phyloP scores from a whole-genome alignment of 1,140 invertebrate species.

The Drosophila busckii region DNA sequence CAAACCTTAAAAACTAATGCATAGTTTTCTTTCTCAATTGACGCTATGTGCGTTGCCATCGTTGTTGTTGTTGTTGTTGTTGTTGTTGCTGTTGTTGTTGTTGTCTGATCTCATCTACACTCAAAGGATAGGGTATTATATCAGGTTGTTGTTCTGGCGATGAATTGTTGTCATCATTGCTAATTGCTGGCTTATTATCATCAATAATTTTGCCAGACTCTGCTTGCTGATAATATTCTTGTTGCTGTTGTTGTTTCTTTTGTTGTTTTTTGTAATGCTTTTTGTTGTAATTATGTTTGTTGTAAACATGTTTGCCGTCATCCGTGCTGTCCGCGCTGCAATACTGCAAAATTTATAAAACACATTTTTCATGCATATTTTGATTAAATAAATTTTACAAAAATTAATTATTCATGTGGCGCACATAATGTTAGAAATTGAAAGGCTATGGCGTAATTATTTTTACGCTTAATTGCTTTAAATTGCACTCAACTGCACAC shows the following conservation, averaged over 20 bases:
- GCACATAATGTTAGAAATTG: too few relatives aligned
- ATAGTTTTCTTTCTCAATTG: conserved; percentile 13
- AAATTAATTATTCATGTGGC: too few relatives aligned
- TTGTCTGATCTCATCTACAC: conserved; percentile 53
- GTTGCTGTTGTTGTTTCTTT: too few relatives aligned
- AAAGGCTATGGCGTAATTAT: too few relatives aligned
- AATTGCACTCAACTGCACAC: too few relatives aligned
- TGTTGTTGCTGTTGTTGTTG: conserved; percentile 29
- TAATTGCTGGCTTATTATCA: conserved; percentile 28
- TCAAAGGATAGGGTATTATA: conserved; percentile 70
- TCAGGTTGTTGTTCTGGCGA: conserved; percentile 68
- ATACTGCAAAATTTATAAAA: too few relatives aligned
- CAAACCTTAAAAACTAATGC: conserved; percentile 58
- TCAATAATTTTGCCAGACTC: conserved; percentile 14
- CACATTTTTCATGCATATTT: too few relatives aligned
- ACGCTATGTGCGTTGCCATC: conserved; percentile 56
- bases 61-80: conserved; percentile 26
- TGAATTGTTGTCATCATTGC: conserved; percentile 42
- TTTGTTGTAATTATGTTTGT: conserved; percentile 1
- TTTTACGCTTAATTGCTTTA: too few relatives aligned
- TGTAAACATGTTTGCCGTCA: too few relatives aligned
- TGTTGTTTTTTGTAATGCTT: conserved; percentile 9
- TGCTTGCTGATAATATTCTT: too few relatives aligned
- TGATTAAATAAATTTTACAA: too few relatives aligned
- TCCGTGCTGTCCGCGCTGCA: too few relatives aligned